phyloP scores from a whole-genome alignment of 2,113 vertebrate species.

The Xenopus borealis region DNA sequence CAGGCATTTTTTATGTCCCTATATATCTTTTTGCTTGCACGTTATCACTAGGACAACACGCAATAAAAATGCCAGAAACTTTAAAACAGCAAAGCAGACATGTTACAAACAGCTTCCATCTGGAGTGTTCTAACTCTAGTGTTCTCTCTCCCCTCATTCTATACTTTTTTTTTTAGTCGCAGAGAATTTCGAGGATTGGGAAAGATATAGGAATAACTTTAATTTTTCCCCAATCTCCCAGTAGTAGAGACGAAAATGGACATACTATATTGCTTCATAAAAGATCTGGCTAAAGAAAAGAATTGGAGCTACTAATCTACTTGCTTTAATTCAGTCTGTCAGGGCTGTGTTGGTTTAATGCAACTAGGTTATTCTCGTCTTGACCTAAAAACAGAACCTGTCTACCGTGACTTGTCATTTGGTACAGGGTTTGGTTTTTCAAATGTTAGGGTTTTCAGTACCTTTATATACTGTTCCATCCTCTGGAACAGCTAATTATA shows the following conservation, averaged over 20 bases:
- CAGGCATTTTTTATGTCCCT: slow-evolving; percentile 48
- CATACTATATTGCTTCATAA: neutral
- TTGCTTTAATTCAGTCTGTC: slow-evolving; percentile 37
- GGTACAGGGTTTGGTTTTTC: neutral
- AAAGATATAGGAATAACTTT: neutral
- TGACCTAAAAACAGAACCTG: slow-evolving; percentile 39
- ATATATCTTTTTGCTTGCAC: slow-evolving; percentile 58
- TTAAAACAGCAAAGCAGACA: slow-evolving; percentile 58
- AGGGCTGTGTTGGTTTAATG: slow-evolving; percentile 30
- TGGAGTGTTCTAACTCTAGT: slow-evolving; percentile 49
- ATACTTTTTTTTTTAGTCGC: no score
- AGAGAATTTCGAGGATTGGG: neutral
- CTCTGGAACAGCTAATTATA: no score
- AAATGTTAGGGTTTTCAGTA: no score
- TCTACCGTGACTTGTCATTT: neutral
- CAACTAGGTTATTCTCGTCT: slow-evolving; percentile 45
- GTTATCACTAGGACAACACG: slow-evolving; percentile 65
- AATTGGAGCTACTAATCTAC: slow-evolving; percentile 19
- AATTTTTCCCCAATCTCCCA: neutral
- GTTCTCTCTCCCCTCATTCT: neutral
- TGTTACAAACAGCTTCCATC: slow-evolving; percentile 61
- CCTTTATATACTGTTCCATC: no score
- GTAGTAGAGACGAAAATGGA: neutral
- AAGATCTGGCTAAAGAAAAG: neutral
- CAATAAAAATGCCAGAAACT: slow-evolving; percentile 68